Conservation (phyloP, 2,113 vertebrate species). For the Struthio camelus region DNA sequence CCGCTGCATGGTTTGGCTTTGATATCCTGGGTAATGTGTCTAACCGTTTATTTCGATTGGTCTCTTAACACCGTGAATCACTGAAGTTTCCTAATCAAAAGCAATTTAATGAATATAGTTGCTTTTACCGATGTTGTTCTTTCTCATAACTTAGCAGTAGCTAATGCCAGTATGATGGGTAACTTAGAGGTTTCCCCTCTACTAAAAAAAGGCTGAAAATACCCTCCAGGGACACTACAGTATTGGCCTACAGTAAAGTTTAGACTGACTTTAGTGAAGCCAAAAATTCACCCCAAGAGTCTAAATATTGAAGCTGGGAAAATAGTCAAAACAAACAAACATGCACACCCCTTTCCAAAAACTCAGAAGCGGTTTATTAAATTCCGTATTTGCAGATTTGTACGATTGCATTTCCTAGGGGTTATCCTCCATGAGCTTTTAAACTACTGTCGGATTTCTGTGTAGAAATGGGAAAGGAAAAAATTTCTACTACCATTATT, state of each 20-base stretch:
- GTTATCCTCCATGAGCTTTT: background rate
- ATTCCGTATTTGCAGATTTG: fast-evolving
- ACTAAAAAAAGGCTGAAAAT: background rate
- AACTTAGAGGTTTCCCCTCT: background rate
- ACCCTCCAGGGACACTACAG: fast-evolving
- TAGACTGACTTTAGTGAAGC: background rate
- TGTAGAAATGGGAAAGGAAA: background rate
- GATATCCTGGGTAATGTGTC: background rate
- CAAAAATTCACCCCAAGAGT: background rate
- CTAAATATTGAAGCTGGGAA: background rate
- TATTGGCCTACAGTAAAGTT: fast-evolving
- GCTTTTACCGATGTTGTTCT: background rate
- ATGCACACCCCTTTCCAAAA: background rate
- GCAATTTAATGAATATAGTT: background rate
- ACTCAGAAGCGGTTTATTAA: background rate
- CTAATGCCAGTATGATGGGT: background rate
- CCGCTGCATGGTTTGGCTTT: fast-evolving
- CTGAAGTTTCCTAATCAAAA: background rate
- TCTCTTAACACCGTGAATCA: fast-evolving
- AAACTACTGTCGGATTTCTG: fast-evolving
- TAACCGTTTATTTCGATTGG: fast-evolving
- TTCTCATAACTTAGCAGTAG: background rate
- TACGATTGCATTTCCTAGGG: background rate
- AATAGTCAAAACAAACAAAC: background rate
- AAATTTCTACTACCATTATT: fast-evolving